Evolutionary conservation across 1,140 invertebrate species (phyloP), one percentile per base, ranked within the genome.

Genomic region (Akabosia matsudoensis): DNA sequence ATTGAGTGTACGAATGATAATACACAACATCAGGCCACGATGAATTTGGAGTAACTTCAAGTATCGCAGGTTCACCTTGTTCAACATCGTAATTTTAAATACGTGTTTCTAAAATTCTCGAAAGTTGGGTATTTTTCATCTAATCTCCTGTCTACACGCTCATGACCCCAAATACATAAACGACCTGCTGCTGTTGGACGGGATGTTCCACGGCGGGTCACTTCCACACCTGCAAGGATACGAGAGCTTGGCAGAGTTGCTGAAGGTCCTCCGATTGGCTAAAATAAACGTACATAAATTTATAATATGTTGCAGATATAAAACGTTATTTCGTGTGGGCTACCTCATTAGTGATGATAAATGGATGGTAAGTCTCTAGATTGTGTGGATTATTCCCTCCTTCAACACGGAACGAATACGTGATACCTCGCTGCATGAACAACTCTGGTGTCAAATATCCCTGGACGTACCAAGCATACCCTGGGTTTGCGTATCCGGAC

Each of bases 21-120:
- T 97, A 97, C 22, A 97, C 93, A 13, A 90, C 87, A 84, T 97
- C 94, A 0, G 96, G 95, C 92, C 94, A 97, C 0, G 92, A 90
- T 16, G 91, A 89, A 83, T 97, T 96, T 0, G 96, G 96, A 1
- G 92, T 93, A 1, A 97, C 90, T 83, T 91, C 89, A 13, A 97
- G 86, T 18, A 90, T 84, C 0, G 90, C 92, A 3, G 91, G 88
- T 73, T 91, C 89, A 14, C 61, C 88, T 82, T 87, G 82, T 80
- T 91, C 90, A n/a, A 84, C 94, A 96, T 30, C 84, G 82, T 76
- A 89, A 89, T 18, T 87, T 80, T 64, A 96, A 85, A n/a, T n/a
- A 18, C 7, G 90, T 89, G 79, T 92, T 89, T 82, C 95, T 93
- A 84, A 92, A 97, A 81, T 93, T 92, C 82, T 91, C 91, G 84